These are phyloP conservation scores for Ornithoptera alexandrae DNA, from an alignment of 2,888 invertebrate genomes.

Conservation along the genomic window DNA sequence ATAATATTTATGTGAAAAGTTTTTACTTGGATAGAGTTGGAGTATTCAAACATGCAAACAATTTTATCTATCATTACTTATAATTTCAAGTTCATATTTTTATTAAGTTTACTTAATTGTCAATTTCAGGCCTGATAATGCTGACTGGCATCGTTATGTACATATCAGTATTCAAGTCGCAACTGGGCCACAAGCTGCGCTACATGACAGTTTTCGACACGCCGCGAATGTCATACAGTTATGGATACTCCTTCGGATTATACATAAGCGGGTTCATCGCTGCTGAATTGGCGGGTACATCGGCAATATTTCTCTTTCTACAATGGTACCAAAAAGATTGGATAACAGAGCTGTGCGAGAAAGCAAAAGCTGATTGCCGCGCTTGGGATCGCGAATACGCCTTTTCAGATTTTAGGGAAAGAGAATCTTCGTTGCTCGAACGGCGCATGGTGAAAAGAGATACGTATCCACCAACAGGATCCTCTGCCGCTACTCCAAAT, in stretches of 20 bases:
- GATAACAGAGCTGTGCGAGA: constrained; percentile 75
- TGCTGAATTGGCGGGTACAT: constrained; percentile 91
- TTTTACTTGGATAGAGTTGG: no score
- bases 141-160: constrained; percentile 95
- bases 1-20: no score
- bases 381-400: constrained; percentile 77
- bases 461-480: constrained; percentile 67
- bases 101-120: not conserved
- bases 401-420: constrained; percentile 71
- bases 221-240: constrained; percentile 90
- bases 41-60: no score
- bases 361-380: constrained; percentile 71
- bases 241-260: constrained; percentile 93
- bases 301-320: constrained; percentile 92
- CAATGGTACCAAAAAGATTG: constrained; percentile 87
- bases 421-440: constrained; percentile 67
- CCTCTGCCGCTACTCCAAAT: constrained; percentile 71
- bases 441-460: constrained; percentile 73
- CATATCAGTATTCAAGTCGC: constrained; percentile 94
- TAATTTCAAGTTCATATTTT: not conserved
- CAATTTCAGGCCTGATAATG: constrained; percentile 88
- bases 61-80: not conserved
- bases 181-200: constrained; percentile 92
- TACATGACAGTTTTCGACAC: constrained; percentile 88
- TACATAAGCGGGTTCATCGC: constrained; percentile 91